Conservation (phyloP, 2,888 invertebrate genomes). For the Sinhomidia bicolor region DNA sequence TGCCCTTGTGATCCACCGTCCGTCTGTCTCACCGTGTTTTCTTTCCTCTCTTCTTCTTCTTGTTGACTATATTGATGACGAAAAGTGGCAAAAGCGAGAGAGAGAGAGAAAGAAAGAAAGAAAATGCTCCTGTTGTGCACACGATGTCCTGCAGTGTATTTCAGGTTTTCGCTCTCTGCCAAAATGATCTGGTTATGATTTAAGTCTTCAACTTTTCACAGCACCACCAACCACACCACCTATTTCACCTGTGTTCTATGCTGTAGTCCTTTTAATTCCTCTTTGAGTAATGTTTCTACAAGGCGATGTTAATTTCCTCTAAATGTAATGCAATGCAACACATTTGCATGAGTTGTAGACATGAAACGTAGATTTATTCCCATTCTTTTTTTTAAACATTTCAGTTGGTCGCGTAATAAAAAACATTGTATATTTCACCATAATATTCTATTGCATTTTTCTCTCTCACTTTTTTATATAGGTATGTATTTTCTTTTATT, state of each 20-base stretch:
- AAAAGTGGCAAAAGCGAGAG: no score
- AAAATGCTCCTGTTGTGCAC: slow-evolving; percentile 57
- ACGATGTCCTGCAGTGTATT: slow-evolving; percentile 68
- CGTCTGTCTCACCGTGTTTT: not conserved
- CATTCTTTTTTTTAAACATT: not conserved
- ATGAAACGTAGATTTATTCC: slow-evolving; percentile 60
- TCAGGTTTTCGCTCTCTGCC: slow-evolving; percentile 72
- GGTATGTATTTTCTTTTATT: slow-evolving; percentile 3
- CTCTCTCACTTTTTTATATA: not conserved
- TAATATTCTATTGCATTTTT: slow-evolving; percentile 46
- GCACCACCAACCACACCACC: no score
- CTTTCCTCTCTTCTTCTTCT: not conserved
- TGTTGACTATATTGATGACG: not conserved
- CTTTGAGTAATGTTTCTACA: slow-evolving; percentile 64
- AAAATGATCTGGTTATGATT: slow-evolving; percentile 74
- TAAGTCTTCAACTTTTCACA: slow-evolving; percentile 71
- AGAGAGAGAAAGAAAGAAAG: slow-evolving; percentile 21
- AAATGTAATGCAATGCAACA: slow-evolving; percentile 73
- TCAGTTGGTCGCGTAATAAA: not conserved
- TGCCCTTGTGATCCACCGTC: not conserved
- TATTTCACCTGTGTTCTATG: slow-evolving; percentile 60
- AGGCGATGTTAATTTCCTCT: slow-evolving; percentile 74
- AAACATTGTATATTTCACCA: slow-evolving; percentile 17
- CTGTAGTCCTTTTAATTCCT: slow-evolving; percentile 17
- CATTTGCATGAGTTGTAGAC: slow-evolving; percentile 75